Percentiles rank a stretch among this genome's conserved stretches.
phyloP scores from a whole-genome alignment of 2,888 invertebrate genomes.

The Chelonus formosanus region DNA sequence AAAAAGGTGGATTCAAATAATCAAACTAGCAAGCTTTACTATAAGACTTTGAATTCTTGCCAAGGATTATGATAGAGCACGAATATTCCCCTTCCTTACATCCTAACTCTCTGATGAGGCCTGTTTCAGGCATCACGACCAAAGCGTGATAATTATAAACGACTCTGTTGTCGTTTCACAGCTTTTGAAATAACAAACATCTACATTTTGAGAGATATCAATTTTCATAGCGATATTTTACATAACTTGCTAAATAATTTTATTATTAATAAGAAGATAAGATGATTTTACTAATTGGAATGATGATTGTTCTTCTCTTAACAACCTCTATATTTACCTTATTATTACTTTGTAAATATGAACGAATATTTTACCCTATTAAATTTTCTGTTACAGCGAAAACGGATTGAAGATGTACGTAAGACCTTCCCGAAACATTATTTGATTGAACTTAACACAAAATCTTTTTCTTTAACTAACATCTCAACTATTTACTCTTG shows the following conservation, averaged over 20 bases:
- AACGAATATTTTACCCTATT: slow-evolving; percentile 34
- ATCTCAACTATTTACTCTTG: too few species aligned
- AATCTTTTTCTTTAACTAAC: too few species aligned
- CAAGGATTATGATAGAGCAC: slow-evolving; percentile 32
- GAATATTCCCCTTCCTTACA: slow-evolving; percentile 1
- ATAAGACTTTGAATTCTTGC: slow-evolving; percentile 24
- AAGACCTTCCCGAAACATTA: slow-evolving; percentile 23
- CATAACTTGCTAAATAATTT: too few species aligned
- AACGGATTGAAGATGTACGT: slow-evolving; percentile 47
- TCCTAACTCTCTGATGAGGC: slow-evolving; percentile 14
- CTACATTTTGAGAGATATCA: slow-evolving; percentile 18
- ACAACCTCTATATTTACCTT: neutral
- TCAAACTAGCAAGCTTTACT: neutral
- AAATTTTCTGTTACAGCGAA: slow-evolving; percentile 44
- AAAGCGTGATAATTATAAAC: slow-evolving; percentile 34
- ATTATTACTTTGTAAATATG: slow-evolving; percentile 12
- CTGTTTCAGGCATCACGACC: slow-evolving; percentile 26
- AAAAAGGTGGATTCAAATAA: slow-evolving; percentile 1
- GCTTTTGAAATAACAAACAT: slow-evolving; percentile 33
- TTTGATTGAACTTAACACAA: neutral
- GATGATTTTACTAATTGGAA: too few species aligned
- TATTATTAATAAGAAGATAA: too few species aligned
- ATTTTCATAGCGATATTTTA: slow-evolving; percentile 4
- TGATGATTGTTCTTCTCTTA: too few species aligned
- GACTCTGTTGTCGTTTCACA: slow-evolving; percentile 24